Conservation (phyloP, 2,113 vertebrate species). For the Podarcis muralis region DNA sequence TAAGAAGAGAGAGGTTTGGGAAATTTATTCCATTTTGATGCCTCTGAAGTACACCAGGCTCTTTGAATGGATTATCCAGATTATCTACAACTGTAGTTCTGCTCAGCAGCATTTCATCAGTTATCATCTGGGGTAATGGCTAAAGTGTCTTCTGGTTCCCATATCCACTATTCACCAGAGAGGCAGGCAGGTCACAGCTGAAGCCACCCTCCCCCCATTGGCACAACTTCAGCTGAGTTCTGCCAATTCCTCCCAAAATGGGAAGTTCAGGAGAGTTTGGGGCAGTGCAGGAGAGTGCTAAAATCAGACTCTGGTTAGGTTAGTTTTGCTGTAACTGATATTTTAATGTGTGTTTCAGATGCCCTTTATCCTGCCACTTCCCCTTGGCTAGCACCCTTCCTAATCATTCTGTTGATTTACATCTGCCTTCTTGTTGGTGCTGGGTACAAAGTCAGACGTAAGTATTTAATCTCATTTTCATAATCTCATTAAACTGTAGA, state of each 20-base stretch:
- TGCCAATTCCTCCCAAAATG: not conserved
- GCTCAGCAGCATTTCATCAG: no score
- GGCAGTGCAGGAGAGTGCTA: not conserved
- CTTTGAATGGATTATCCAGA: no score
- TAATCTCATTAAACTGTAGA: not conserved
- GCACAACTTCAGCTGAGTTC: not conserved
- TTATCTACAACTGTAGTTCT: no score
- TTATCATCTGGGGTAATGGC: no score
- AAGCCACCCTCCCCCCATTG: not conserved
- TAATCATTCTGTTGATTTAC: not conserved
- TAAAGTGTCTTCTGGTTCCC: no score
- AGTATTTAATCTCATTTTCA: not conserved
- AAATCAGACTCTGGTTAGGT: not conserved
- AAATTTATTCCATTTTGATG: no score
- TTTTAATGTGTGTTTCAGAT: constrained; percentile 19
- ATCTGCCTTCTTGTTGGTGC: not conserved
- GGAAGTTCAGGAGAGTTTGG: not conserved
- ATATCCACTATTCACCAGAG: not conserved
- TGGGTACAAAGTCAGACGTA: not conserved
- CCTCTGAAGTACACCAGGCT: no score
- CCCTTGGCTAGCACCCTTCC: not conserved
- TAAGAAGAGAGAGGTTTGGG: no score
- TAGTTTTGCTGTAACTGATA: not conserved
- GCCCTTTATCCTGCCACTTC: not conserved
- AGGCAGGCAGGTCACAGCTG: not conserved